Evolutionary conservation across 2,797 vertebrate species (phyloP).

Genomic region (Rousettus madagascariensis): DNA sequence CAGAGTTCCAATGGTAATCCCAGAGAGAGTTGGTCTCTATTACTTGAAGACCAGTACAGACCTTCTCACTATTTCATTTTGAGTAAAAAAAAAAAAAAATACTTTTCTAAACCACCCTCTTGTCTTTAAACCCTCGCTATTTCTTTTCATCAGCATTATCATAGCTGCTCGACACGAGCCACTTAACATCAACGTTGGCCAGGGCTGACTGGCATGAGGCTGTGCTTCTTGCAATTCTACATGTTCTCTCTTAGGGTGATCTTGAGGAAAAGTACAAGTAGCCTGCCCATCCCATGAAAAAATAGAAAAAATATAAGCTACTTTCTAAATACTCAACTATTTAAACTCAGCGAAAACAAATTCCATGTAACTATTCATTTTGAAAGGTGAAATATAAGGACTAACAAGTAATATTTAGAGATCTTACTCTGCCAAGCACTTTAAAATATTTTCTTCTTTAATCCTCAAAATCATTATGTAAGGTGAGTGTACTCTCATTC

Average conservation of each 20-base stretch:
- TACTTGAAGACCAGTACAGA: background rate
- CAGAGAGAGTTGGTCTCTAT: background rate
- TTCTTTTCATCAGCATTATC: background rate
- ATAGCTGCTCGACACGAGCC: background rate
- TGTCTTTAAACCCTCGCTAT: background rate
- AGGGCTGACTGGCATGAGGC: background rate
- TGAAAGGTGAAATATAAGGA: background rate
- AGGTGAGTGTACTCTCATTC: background rate
- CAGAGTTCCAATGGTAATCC: background rate
- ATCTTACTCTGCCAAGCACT: background rate
- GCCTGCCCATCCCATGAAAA: background rate
- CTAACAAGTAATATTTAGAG: background rate
- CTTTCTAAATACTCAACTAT: slow-evolving; percentile 5
- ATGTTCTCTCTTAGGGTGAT: background rate
- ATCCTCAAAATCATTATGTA: background rate
- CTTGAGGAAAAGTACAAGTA: background rate
- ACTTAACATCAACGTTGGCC: background rate
- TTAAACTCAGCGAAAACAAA: background rate
- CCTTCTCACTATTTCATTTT: background rate
- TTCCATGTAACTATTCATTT: background rate
- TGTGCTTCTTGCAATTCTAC: background rate
- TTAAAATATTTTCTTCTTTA: background rate
- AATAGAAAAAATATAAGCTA: background rate
- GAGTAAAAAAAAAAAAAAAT: no score
- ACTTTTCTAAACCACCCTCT: background rate